Evolutionary conservation across 92 coral and sea anemone species (phyloP), one percentile per base, ranked within the genome.

Genomic region (Palythoa caribaeorum): DNA sequence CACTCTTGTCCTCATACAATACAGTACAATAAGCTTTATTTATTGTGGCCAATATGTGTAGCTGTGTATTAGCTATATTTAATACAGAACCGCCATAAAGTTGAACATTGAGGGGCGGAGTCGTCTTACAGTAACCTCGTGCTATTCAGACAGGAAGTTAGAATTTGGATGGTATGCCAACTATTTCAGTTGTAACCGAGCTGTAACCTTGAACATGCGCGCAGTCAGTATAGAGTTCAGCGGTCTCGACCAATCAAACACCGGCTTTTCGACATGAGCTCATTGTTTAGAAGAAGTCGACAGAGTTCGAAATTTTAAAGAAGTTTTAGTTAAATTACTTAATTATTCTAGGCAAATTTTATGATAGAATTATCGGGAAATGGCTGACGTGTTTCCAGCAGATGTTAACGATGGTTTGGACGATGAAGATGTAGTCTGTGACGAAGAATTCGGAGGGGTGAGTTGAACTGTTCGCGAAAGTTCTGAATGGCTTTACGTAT

Each of bases 341-440:
- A 87, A 83, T 21, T 78, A 84, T 75, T 85, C 91, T 89, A 83
- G 87, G 35, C 62, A 71, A 77, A 86, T 92, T 92, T 88, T 89
- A 92, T 92, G 92, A 89, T 87, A 89, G 86, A 89, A 89, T 90
- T 55, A 77, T 71, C 77, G 87, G 87, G 84, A 92, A 80, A 97
- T 97, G 99, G 99, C 98, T 73, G 98, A 94, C 78, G 96, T 97
- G 73, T 97, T 97, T 86, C 96, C 96, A 20, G 83, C 89, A 48
- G 99, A 97, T 80, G 93, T 97, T 16, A 97, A 97, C 71, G 99
- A 96, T 54, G 94, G 87, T 37, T 88, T 89, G 54, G 93, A 87
- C 63, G 99, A 95, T 6, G 96, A 95, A 16, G 94, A 95, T 36
- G 87, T 92, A 4, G 88, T 87, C 14, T 95, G 99, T 85, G 99